Percentiles rank a stretch among this genome's conserved stretches.
Conservation (phyloP, 1,140 invertebrate genomes). For the Parapsyche elsis region DNA sequence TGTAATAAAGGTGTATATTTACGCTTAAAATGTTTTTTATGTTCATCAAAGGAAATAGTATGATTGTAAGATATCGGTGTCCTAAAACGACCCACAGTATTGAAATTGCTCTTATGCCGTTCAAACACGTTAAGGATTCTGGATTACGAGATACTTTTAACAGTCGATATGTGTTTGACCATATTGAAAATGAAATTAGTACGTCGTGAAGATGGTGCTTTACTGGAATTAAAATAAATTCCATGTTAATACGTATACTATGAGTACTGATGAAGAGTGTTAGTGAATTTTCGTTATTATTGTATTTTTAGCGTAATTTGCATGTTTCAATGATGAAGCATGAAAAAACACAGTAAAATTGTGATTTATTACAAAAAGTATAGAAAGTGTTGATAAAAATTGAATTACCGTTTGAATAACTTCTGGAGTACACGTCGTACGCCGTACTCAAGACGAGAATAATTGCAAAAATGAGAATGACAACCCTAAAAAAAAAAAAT, state of each 20-base stretch:
- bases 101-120: constrained; percentile 70
- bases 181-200: constrained; percentile 60
- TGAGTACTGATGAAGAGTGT: no score
- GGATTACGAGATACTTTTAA: constrained; percentile 57
- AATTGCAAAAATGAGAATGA: background rate
- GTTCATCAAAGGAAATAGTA: constrained; percentile 58
- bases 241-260: no score
- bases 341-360: no score
- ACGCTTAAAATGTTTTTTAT: constrained; percentile 57
- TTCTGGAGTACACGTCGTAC: background rate
- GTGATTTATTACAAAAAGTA: no score
- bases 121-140: constrained; percentile 63
- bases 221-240: background rate
- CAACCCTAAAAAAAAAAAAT: constrained; percentile 18
- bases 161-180: constrained; percentile 59
- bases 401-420: no score
- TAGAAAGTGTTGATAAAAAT: no score
- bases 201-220: background rate
- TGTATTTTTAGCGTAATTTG: no score
- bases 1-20: constrained; percentile 22
- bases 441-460: constrained; percentile 4
- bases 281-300: no score
- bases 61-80: constrained; percentile 63
- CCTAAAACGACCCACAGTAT: constrained; percentile 76
- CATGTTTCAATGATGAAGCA: no score